A percentile compares a stretch with the other conserved stretches of the same genome.
Evolutionary conservation across 2,113 vertebrate genomes (phyloP).

Genomic region (Callopanchax toddi): DNA sequence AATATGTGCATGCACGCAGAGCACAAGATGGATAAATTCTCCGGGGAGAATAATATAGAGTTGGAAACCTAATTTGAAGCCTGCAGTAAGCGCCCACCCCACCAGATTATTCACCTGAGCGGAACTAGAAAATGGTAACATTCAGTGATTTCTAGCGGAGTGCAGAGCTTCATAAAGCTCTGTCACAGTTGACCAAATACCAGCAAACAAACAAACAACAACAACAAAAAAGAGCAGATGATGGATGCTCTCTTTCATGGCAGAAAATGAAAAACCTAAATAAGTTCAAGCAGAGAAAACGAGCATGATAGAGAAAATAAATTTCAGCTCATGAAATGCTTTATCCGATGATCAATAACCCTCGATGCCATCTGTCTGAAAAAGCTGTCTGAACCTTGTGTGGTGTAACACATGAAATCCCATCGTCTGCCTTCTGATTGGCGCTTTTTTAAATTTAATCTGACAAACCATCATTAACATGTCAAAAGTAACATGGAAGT

Average conservation of each 20-base stretch:
- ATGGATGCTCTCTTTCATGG: conserved; percentile 42
- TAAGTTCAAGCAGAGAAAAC: conserved; percentile 14
- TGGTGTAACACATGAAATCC: background rate
- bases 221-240: conserved; percentile 20
- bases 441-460: conserved; percentile 3
- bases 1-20: conserved; percentile 44
- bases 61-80: conserved; percentile 65
- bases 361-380: conserved; percentile 5
- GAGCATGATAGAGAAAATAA: background rate
- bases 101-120: conserved; percentile 59
- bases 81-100: conserved; percentile 33
- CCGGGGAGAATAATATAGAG: conserved; percentile 46
- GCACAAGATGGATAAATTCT: conserved; percentile 58
- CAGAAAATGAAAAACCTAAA: conserved; percentile 30
- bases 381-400: background rate
- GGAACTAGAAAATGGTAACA: conserved; percentile 47
- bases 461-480: background rate
- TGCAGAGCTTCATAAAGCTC: conserved; percentile 55
- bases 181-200: conserved; percentile 52
- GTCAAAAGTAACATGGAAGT: background rate
- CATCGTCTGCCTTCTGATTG: background rate
- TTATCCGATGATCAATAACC: conserved; percentile 6
- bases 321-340: conserved; percentile 21
- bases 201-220: conserved; percentile 53
- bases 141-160: conserved; percentile 52